Base-by-base conservation (phyloP, 2,888 invertebrate genomes). In the Euproctis similis region DNA sequence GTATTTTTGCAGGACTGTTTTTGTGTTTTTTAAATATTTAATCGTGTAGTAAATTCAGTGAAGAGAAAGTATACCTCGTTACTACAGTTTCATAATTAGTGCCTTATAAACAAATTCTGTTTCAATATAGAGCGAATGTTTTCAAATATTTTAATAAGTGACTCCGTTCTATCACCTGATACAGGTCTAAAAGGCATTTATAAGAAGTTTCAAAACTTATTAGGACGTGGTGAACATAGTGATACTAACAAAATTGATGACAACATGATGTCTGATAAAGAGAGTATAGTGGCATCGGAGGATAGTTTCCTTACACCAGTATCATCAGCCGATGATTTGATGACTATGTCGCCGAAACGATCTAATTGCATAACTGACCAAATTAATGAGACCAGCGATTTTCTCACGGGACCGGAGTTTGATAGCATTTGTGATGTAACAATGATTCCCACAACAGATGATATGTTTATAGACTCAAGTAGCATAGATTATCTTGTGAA, bases 401-500 rank as follows among this genome's bases (percentile, higher is more conserved):
- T 80, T 12, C 70, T 81, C 11, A 80, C 78, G 3, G 80, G 78
- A 8, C 36, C 64, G 1, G 73, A 74, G n/a, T 71, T 67, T 37
- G 76, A 76, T 42, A 77, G 70, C 46, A 72, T 75, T 26, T 74
- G 80, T 47, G 80, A 82, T 48, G 65, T 78, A 16, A 80, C 82
- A 2, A 78, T 81, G 78, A 71, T n/a, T n/a, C 70, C 70, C 1
- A 37, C 50, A 11, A 63, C 59, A 26, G 75, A 78, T 26, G 72
- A 77, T 26, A 44, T 87, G 55, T 87, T 87, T 41, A 81, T 85
- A 35, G 88, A 88, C 57, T 80, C 87, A n/a, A 75, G 66, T 19
- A 81, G 80, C 34, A 74, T 89, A 37, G 88, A 88, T 51, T 88
- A 84, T 46, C 68, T 88, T 8, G 70, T 85, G 18, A 77, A 77